Conservation (phyloP, 2,113 vertebrate genomes). For the Pteronura brasiliensis region DNA sequence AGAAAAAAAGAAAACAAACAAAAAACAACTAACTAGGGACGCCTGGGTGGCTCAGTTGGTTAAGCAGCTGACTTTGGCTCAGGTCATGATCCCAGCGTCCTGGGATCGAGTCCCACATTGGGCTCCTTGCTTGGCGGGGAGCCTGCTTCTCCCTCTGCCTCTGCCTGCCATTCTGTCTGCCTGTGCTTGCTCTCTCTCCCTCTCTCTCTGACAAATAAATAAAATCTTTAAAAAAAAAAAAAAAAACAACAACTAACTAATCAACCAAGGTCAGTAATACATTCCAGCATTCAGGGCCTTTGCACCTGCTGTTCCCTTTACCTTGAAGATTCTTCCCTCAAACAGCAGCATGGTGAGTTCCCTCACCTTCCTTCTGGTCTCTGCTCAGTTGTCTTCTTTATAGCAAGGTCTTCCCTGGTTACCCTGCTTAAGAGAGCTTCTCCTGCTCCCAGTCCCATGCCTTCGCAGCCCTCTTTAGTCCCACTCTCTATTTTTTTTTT, state of each 20-base stretch:
- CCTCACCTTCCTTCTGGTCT: neutral
- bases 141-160: no score
- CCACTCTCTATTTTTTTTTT: neutral
- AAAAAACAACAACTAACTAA: neutral
- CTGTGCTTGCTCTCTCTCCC: no score
- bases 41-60: no score
- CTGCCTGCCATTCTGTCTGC: no score
- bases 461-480: neutral
- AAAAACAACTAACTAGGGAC: neutral
- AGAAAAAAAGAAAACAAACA: neutral
- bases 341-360: neutral
- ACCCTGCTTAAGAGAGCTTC: neutral
- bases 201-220: no score
- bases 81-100: no score
- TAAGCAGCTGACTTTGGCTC: no score
- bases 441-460: neutral
- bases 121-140: no score
- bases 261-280: neutral
- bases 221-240: neutral
- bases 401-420: neutral
- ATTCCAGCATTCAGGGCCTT: neutral
- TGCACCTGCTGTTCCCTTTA: neutral
- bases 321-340: neutral
- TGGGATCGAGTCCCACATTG: no score
- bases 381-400: neutral